A percentile compares a stretch with the other conserved stretches of the same genome.
Conservation (phyloP, 2,113 vertebrate species). For the Rhizomys pruinosus region DNA sequence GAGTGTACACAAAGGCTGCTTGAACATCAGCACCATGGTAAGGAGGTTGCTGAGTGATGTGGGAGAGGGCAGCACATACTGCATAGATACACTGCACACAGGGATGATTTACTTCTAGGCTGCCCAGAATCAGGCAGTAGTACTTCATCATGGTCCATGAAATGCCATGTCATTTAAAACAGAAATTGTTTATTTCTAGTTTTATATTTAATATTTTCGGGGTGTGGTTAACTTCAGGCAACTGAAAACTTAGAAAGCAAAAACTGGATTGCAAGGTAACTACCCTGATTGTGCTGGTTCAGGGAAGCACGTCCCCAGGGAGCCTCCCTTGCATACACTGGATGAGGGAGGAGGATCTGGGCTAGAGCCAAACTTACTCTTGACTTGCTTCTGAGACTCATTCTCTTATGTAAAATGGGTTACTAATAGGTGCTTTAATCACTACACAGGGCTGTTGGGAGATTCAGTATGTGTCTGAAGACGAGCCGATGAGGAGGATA, state of each 20-base stretch:
- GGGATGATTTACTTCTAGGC: not conserved
- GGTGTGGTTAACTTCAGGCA: no score
- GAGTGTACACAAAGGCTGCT: not conserved
- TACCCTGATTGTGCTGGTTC: rapidly evolving
- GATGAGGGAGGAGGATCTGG: rapidly evolving
- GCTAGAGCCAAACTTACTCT: not conserved
- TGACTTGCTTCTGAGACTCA: rapidly evolving
- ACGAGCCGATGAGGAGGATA: not conserved
- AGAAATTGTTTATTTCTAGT: not conserved
- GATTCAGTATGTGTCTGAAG: rapidly evolving
- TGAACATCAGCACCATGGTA: not conserved
- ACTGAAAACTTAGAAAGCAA: not conserved
- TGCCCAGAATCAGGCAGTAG: no score
- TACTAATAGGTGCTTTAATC: not conserved
- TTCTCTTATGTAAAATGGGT: not conserved
- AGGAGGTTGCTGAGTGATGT: not conserved
- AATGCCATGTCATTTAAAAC: not conserved
- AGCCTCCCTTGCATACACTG: rapidly evolving
- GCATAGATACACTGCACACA: no score
- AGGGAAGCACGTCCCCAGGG: rapidly evolving
- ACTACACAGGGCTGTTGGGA: not conserved
- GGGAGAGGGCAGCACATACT: not conserved
- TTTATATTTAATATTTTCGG: not conserved
- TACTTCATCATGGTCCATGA: no score
- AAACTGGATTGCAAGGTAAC: not conserved